phyloP scores from a whole-genome alignment of 2,797 vertebrate species.

The Eulemur mongoz region DNA sequence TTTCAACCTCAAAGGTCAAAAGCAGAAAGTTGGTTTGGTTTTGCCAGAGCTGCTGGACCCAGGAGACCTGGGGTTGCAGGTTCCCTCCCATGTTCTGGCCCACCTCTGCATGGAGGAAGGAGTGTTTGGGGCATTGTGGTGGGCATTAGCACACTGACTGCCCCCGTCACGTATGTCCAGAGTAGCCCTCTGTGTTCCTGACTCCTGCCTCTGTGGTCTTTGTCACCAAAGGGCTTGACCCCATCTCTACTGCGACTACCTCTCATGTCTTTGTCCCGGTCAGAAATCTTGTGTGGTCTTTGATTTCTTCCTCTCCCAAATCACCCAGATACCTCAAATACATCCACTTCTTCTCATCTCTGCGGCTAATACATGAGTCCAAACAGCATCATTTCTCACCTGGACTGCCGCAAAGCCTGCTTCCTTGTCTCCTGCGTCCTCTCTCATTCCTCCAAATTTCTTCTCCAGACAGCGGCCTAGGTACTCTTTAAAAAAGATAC shows the following conservation, averaged over 20 bases:
- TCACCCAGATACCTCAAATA: neutral
- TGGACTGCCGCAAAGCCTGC: neutral
- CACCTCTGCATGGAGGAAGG: neutral
- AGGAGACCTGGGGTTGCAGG: neutral
- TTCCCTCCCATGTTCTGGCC: neutral
- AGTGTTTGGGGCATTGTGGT: rapidly evolving
- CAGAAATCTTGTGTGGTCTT: neutral
- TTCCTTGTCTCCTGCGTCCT: neutral
- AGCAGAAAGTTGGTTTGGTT: neutral
- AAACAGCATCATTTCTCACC: neutral
- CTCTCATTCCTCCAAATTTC: neutral
- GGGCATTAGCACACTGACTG: rapidly evolving
- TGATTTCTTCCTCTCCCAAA: neutral
- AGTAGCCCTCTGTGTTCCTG: neutral
- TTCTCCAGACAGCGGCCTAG: neutral
- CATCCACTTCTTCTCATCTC: neutral
- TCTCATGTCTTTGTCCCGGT: neutral
- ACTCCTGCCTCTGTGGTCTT: neutral
- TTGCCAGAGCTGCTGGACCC: neutral
- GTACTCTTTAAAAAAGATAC: neutral
- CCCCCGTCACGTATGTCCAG: no score
- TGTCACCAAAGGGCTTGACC: neutral
- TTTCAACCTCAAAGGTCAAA: neutral
- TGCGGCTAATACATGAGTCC: neutral
- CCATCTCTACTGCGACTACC: neutral